These are phyloP conservation scores for Lepus oiostolus DNA, from an alignment of 2,797 vertebrate genomes.

Conservation along the genomic window DNA sequence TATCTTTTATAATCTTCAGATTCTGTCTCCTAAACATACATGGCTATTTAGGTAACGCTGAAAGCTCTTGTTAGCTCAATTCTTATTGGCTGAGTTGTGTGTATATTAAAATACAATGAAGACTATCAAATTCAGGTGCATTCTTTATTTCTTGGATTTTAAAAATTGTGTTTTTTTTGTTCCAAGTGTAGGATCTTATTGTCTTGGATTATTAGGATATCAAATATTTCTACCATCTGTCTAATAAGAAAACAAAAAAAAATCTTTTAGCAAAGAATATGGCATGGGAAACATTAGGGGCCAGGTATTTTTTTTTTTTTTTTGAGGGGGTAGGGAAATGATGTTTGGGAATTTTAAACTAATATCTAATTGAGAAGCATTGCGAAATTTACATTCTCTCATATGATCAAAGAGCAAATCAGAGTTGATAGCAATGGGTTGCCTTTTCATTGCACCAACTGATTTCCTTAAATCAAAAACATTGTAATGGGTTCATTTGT, in stretches of 20 bases:
- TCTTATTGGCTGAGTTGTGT: neutral
- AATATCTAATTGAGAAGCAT: neutral
- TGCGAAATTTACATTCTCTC: neutral
- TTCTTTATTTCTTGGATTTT: neutral
- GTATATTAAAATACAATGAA: neutral
- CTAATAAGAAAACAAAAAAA: neutral
- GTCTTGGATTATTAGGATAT: neutral
- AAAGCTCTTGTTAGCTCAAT: neutral
- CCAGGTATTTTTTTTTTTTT: neutral
- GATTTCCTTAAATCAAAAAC: conserved; percentile 20
- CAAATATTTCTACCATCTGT: neutral
- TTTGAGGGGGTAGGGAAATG: neutral
- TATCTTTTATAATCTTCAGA: neutral
- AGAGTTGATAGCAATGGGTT: neutral
- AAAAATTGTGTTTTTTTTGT: neutral
- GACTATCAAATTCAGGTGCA: neutral
- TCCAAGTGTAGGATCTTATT: neutral
- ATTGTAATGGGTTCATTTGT: neutral
- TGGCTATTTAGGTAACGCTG: neutral
- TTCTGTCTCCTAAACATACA: neutral
- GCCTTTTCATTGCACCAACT: neutral
- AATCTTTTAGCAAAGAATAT: neutral
- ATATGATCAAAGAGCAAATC: neutral
- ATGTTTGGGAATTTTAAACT: neutral
- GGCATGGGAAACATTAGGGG: neutral